A percentile compares a stretch with the other conserved stretches of the same genome.
phyloP scores from a whole-genome alignment of 2,113 vertebrate species.

The Spilogale gracilis region DNA sequence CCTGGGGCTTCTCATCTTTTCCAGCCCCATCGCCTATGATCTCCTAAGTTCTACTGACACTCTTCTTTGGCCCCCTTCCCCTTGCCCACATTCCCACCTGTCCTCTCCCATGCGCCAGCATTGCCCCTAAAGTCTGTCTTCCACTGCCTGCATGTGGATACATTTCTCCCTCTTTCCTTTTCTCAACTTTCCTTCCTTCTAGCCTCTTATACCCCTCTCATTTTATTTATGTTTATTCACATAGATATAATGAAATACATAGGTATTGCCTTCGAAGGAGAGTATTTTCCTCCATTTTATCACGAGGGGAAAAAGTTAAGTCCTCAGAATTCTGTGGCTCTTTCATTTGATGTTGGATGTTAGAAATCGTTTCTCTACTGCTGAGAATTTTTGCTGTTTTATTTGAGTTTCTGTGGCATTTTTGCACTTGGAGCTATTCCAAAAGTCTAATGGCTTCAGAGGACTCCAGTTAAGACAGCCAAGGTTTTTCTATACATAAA shows the following conservation, averaged over 20 bases:
- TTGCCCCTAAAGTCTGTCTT: too few species aligned
- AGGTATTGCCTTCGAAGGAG: not conserved
- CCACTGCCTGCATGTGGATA: too few species aligned
- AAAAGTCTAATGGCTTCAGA: slow-evolving; percentile 18
- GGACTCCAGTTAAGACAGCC: not conserved
- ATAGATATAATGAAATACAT: not conserved
- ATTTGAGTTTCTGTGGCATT: not conserved
- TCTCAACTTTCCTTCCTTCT: not conserved
- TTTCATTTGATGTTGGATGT: not conserved
- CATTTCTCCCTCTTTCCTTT: not conserved
- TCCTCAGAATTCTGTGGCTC: not conserved
- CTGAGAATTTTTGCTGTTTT: not conserved
- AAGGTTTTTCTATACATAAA: not conserved
- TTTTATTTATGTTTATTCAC: not conserved
- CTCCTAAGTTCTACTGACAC: not conserved
- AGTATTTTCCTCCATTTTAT: not conserved
- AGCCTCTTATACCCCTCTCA: not conserved
- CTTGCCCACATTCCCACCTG: not conserved
- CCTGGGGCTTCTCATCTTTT: not conserved
- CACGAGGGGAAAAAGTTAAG: not conserved
- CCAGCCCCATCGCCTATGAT: not conserved
- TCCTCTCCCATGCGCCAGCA: not conserved
- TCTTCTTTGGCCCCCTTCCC: not conserved
- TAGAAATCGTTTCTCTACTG: not conserved
- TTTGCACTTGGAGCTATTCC: slow-evolving; percentile 47